Percentiles rank a stretch among this genome's conserved stretches.
Conservation (phyloP, 2,888 invertebrate species). For the Agriopis leucophaearia region DNA sequence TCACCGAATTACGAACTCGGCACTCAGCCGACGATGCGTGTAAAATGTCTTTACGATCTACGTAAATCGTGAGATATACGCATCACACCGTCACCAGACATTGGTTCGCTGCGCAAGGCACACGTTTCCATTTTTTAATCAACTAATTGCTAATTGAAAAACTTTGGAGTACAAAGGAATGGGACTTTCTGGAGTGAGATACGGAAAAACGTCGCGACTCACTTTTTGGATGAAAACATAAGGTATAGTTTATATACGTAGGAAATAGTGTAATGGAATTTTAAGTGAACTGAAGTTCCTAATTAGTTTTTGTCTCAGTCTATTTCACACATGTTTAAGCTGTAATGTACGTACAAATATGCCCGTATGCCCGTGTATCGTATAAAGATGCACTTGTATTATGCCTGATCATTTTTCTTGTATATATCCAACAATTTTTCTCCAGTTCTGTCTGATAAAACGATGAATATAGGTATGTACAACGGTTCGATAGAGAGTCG, state of each 20-base stretch:
- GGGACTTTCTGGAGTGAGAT: slow-evolving; percentile 60
- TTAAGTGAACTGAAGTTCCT: slow-evolving; percentile 33
- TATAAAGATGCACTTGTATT: not conserved
- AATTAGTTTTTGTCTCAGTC: slow-evolving; percentile 13
- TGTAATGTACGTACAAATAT: slow-evolving; percentile 4
- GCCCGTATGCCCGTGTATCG: too few relatives aligned
- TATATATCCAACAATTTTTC: not conserved
- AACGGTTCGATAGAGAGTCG: slow-evolving; percentile 29
- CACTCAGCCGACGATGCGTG: slow-evolving; percentile 79
- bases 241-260: slow-evolving; percentile 37
- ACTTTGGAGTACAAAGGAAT: slow-evolving; percentile 64
- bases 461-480: slow-evolving; percentile 2
- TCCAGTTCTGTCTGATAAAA: not conserved
- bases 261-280: slow-evolving; percentile 39
- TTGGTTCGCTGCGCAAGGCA: slow-evolving; percentile 44
- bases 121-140: slow-evolving; percentile 60
- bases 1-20: slow-evolving; percentile 75
- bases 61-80: slow-evolving; percentile 69
- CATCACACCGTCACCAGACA: slow-evolving; percentile 49
- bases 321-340: slow-evolving; percentile 2
- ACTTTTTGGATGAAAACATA: slow-evolving; percentile 64
- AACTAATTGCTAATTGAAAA: slow-evolving; percentile 81
- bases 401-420: not conserved
- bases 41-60: slow-evolving; percentile 78
- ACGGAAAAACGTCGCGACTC: slow-evolving; percentile 63